Percentiles rank a stretch among this genome's conserved stretches.
Evolutionary conservation across 2,888 invertebrate genomes (phyloP).

Genomic region (Eurois occulta): DNA sequence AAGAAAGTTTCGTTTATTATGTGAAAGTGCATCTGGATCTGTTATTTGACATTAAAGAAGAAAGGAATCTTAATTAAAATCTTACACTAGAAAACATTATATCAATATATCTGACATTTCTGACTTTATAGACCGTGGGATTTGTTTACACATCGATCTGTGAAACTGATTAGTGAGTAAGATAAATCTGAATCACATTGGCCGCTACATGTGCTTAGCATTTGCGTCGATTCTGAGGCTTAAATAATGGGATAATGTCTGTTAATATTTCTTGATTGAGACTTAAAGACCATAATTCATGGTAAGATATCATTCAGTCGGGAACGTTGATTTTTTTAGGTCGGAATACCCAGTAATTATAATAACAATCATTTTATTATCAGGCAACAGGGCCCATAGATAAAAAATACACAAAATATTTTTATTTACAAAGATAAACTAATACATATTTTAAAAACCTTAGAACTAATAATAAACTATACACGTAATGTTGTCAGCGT

Average conservation of each 20-base stretch:
- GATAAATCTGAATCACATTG: slow-evolving; percentile 21
- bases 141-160: background rate
- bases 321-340: background rate
- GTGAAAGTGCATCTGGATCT: background rate
- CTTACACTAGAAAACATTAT: background rate
- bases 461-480: too few relatives aligned
- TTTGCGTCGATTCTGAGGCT: background rate
- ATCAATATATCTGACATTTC: slow-evolving; percentile 6
- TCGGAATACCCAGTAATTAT: background rate
- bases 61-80: background rate
- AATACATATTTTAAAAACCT: too few relatives aligned
- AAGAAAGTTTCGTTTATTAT: background rate
- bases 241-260: background rate
- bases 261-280: background rate
- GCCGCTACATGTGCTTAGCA: slow-evolving; percentile 27
- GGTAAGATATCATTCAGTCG: background rate
- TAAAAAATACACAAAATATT: too few relatives aligned
- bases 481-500: too few relatives aligned
- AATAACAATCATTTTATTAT: too few relatives aligned
- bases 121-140: slow-evolving; percentile 39
- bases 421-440: too few relatives aligned
- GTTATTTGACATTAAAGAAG: background rate
- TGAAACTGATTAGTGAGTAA: slow-evolving; percentile 27
- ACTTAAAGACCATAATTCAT: background rate
- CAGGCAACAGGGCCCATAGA: too few relatives aligned